Evolutionary conservation across 2,888 invertebrate species (phyloP), one percentile per base, ranked within the genome.

Genomic region (Scrobipalpa atriplicella): DNA sequence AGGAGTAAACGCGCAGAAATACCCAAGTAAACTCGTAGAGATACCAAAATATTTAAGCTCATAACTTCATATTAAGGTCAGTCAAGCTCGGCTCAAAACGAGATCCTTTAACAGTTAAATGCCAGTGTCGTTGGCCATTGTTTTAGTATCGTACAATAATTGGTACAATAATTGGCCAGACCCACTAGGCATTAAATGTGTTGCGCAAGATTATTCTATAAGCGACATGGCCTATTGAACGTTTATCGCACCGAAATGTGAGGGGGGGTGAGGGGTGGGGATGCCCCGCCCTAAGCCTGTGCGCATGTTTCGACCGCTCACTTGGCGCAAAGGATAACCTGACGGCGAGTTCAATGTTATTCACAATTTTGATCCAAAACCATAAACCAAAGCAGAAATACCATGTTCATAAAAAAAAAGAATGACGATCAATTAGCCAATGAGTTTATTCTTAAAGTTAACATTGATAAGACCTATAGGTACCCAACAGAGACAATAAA

Each of bases 211-310:
- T 74, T 76, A 78, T 82, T 82, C 78, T 82, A 76, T 79, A 76
- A 75, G 73, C 77, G 78, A 79, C 79, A 79, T 78, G 82, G 80
- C 78, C 81, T 82, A 82, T 85, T 83, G 84, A 81, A 78, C 76
- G 80, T 80, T 80, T 82, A 79, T 78, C 77, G 78, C 73, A 77
- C 79, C 73, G 75, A 78, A 79, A 78, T 77, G 81, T 72, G 67
- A 65, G 69, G 69, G 66, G 72, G 83, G 84, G 81, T n/a, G n/a
- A n/a, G 75, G 71, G 72, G 51, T 16, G 52, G 52, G 52, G 52
- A 52, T 52, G 54, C 80, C 82, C 80, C 85, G 83, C 85, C 87
- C 76, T 67, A 64, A 77, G 78, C 79, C 65, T 7, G 5, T 68
- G 78, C 78, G 79, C 81, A 78, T 74, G 75, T 74, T 73, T 74